Percentiles rank a stretch among this genome's conserved stretches.
These are phyloP conservation scores for Gyrodactylus salaris DNA, from an alignment of 1,140 invertebrate species.

Conservation along the genomic window DNA sequence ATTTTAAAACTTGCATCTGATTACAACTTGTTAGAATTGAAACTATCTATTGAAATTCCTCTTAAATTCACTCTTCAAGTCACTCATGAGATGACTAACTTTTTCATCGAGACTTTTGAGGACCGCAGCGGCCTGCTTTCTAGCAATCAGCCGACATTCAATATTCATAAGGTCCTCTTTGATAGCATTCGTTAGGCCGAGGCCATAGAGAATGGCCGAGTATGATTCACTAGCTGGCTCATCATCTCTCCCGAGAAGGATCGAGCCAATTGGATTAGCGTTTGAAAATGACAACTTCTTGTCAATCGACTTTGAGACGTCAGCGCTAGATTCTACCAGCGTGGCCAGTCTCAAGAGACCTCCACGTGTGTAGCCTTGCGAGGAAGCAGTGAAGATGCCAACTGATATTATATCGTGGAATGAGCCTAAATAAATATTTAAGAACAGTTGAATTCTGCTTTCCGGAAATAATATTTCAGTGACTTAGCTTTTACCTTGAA, in stretches of 20 bases:
- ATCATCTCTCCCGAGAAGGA: not conserved
- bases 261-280: not conserved
- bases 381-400: not conserved
- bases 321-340: not conserved
- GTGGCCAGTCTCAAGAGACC: not conserved
- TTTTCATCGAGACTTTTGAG: not conserved
- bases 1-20: no score
- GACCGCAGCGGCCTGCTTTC: not conserved
- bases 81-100: not conserved
- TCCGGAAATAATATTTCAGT: no score
- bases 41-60: no score
- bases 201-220: not conserved
- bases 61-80: no score
- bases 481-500: no score
- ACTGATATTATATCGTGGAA: not conserved
- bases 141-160: not conserved
- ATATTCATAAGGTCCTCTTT: not conserved
- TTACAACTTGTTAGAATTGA: no score
- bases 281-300: not conserved
- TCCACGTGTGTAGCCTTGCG: not conserved
- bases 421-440: no score
- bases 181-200: not conserved
- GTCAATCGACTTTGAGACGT: not conserved
- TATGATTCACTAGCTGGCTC: not conserved
- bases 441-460: no score